These are phyloP conservation scores for Loripinus fragilis DNA, from an alignment of 2,888 invertebrate species.

Conservation along the genomic window DNA sequence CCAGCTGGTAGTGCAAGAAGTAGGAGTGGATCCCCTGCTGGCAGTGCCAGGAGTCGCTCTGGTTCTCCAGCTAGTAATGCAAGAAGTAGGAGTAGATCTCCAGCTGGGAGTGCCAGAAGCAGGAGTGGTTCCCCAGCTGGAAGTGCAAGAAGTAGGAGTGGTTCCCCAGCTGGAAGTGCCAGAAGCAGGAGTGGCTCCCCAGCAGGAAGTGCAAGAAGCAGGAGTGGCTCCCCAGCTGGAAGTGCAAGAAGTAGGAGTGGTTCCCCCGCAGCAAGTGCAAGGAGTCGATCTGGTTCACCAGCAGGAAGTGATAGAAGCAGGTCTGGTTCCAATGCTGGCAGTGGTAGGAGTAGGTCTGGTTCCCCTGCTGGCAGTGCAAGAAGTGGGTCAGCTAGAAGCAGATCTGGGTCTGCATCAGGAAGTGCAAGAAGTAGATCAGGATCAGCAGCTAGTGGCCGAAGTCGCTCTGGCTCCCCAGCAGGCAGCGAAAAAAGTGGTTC, in stretches of 20 bases:
- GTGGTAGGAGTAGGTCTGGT: conserved; percentile 50
- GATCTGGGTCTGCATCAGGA: conserved; percentile 27
- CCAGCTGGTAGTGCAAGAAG: conserved; percentile 20
- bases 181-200: conserved; percentile 24
- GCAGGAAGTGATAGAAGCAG: conserved; percentile 32
- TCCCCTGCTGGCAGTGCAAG: conserved; percentile 58
- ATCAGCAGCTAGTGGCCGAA: conserved; percentile 42
- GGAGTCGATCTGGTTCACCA: conserved; percentile 49
- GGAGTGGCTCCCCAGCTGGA: conserved; percentile 37
- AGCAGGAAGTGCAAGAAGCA: conserved; percentile 40
- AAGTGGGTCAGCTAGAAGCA: conserved; percentile 39
- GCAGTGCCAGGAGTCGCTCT: conserved; percentile 54
- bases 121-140: conserved; percentile 40
- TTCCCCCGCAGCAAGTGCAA: conserved; percentile 35
- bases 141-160: conserved; percentile 41
- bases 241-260: conserved; percentile 13
- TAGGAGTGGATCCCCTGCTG: conserved; percentile 47
- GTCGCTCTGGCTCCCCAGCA: conserved; percentile 39
- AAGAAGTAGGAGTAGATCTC: conserved; percentile 40
- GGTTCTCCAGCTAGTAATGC: conserved; percentile 55
- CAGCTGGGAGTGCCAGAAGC: conserved; percentile 53
- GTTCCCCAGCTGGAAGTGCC: conserved; percentile 28
- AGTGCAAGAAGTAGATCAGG: conserved; percentile 45
- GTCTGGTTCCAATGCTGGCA: conserved; percentile 32
- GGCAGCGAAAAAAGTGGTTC: conserved; percentile 13